Percentiles rank a stretch among this genome's conserved stretches.
phyloP scores from a whole-genome alignment of 2,797 vertebrate genomes.

The Myotis pilosus region DNA sequence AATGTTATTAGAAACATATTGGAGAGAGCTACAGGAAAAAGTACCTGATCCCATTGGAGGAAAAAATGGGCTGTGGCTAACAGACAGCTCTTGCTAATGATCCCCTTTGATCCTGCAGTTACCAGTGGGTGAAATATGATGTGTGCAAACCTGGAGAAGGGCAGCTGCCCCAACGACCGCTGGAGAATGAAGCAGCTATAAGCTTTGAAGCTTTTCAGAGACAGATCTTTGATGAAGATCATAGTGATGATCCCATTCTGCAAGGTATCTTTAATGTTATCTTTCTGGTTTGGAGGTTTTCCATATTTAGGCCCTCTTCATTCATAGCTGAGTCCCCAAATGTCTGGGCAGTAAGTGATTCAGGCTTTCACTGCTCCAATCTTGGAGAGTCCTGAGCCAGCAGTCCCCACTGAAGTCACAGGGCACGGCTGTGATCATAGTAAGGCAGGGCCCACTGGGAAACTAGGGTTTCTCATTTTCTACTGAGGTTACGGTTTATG shows the following conservation, averaged over 20 bases:
- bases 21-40: background rate
- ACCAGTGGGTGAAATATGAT: conserved; percentile 93
- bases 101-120: conserved; percentile 80
- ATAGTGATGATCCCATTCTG: conserved; percentile 82
- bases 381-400: background rate
- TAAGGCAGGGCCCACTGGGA: background rate
- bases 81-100: background rate
- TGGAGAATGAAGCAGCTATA: conserved; percentile 86
- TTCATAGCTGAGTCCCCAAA: background rate
- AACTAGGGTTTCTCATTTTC: background rate
- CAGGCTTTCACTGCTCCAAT: background rate
- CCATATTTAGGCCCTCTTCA: background rate
- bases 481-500: background rate
- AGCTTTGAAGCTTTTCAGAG: conserved; percentile 91
- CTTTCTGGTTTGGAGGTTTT: background rate
- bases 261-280: conserved; percentile 65
- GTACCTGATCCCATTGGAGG: background rate
- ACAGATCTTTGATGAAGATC: conserved; percentile 84
- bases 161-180: conserved; percentile 84
- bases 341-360: background rate
- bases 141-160: conserved; percentile 88
- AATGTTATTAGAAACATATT: background rate
- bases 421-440: background rate
- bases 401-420: background rate
- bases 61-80: background rate